Evolutionary conservation across 92 coral and sea anemone species (phyloP).

Genomic region (Porites lobata): DNA sequence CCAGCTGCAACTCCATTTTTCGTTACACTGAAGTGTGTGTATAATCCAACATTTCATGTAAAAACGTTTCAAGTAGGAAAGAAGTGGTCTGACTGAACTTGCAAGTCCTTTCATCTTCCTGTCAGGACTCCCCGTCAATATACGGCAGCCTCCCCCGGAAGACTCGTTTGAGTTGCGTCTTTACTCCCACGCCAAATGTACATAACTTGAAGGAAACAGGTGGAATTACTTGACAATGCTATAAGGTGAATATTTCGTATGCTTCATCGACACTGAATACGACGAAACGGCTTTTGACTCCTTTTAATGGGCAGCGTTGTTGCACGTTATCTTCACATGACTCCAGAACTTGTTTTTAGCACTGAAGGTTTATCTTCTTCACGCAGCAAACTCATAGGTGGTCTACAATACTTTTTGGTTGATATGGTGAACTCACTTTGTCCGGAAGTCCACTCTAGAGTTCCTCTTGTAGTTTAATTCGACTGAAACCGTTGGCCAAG

Average conservation of each 20-base stretch:
- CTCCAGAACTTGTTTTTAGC: neutral
- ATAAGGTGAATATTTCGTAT: neutral
- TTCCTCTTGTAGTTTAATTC: neutral
- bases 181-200: neutral
- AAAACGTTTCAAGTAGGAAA: no score
- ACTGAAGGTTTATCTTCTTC: neutral
- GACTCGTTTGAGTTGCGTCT: no score
- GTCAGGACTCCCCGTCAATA: no score
- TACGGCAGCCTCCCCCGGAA: no score
- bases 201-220: neutral
- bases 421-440: neutral
- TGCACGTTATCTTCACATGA: neutral
- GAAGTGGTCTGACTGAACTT: no score
- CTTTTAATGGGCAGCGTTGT: neutral
- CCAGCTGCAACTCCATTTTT: no score
- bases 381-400: neutral
- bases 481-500: neutral
- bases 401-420: neutral
- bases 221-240: neutral
- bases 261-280: neutral
- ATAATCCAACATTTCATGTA: no score
- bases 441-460: slow-evolving; percentile 12
- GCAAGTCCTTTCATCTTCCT: no score
- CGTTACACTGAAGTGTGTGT: no score
- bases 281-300: neutral